A percentile compares a stretch with the other conserved stretches of the same genome.
Conservation (phyloP, 2,888 invertebrate genomes). For the Morinoia aosen region DNA sequence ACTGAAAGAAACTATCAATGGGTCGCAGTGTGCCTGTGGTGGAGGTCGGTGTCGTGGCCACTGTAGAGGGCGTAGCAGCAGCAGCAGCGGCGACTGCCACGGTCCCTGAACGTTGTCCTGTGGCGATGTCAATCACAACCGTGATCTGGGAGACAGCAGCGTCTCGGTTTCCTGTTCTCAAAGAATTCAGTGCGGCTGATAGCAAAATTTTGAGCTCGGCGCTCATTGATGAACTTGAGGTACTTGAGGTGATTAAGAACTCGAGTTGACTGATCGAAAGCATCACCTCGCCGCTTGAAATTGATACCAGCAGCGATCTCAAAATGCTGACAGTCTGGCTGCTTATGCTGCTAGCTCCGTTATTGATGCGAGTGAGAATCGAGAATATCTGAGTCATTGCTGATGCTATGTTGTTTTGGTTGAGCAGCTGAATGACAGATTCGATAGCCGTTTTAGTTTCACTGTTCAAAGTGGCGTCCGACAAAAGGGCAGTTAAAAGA, state of each 20-base stretch:
- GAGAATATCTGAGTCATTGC: constrained; percentile 19
- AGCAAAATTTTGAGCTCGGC: not conserved
- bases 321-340: not conserved
- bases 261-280: not conserved
- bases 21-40: not conserved
- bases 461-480: not conserved
- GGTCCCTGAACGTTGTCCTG: not conserved
- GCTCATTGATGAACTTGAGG: not conserved
- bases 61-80: not conserved
- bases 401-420: not conserved
- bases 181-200: not conserved
- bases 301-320: not conserved
- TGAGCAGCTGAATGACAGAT: not conserved
- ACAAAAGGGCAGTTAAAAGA: not conserved
- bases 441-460: not conserved
- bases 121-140: not conserved
- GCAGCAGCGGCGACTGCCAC: not conserved
- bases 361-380: not conserved
- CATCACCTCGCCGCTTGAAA: not conserved
- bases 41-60: not conserved
- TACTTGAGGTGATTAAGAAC: not conserved
- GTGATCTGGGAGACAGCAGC: not conserved
- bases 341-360: constrained; percentile 8
- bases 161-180: not conserved
- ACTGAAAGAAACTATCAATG: not conserved